phyloP scores from a whole-genome alignment of 2,113 vertebrate genomes.

The Nematolebias whitei region DNA sequence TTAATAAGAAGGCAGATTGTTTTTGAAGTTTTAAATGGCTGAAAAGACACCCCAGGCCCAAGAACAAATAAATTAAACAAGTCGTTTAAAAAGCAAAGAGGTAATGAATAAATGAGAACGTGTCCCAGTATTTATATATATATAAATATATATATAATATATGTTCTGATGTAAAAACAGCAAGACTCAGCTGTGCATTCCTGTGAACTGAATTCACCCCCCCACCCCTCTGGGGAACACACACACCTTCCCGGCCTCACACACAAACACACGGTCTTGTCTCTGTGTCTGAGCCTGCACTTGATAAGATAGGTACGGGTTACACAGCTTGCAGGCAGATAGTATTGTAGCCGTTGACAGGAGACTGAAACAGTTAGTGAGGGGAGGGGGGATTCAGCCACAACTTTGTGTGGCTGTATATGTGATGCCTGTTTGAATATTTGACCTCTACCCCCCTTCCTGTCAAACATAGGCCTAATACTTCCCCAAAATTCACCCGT shows the following conservation, averaged over 20 bases:
- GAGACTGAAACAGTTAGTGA: slow-evolving; percentile 53
- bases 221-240: slow-evolving; percentile 38
- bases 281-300: slow-evolving; percentile 63
- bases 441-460: slow-evolving; percentile 28
- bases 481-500: slow-evolving; percentile 34
- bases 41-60: no score
- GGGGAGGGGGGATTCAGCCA: slow-evolving; percentile 26
- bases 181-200: slow-evolving; percentile 78
- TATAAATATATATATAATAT: no score
- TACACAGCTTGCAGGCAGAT: slow-evolving; percentile 67
- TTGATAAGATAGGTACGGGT: slow-evolving; percentile 74
- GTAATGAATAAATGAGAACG: slow-evolving; percentile 3
- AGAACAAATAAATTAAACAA: background rate
- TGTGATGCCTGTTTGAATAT: slow-evolving; percentile 32
- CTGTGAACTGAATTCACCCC: slow-evolving; percentile 75
- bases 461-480: slow-evolving; percentile 43
- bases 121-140: slow-evolving; percentile 1
- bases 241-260: slow-evolving; percentile 9
- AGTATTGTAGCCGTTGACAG: slow-evolving; percentile 64
- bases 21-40: no score
- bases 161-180: slow-evolving; percentile 60
- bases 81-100: background rate
- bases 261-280: slow-evolving; percentile 34
- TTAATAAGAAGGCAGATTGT: no score
- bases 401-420: slow-evolving; percentile 25